Percentiles rank a stretch among this genome's conserved stretches.
These are phyloP conservation scores for Eulithis prunata DNA, from an alignment of 2,888 invertebrate genomes.

Conservation along the genomic window DNA sequence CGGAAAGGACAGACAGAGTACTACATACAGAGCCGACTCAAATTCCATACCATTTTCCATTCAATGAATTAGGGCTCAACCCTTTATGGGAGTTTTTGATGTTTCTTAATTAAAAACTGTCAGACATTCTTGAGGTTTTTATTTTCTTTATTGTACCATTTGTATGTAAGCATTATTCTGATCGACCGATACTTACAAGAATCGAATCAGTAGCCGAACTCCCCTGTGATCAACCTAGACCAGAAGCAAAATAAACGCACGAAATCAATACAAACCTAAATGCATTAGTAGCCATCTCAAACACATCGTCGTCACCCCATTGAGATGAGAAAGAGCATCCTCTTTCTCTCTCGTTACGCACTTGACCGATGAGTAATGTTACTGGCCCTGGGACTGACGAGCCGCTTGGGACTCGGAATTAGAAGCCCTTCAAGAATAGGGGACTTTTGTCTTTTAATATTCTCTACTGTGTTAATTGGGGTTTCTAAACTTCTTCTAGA, in stretches of 20 bases:
- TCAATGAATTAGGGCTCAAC: no score
- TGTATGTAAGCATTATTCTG: no score
- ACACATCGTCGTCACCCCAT: slow-evolving; percentile 44
- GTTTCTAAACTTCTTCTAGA: neutral
- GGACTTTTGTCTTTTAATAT: neutral
- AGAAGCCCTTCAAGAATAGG: slow-evolving; percentile 2
- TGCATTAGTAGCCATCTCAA: slow-evolving; percentile 35
- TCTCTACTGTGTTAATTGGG: neutral
- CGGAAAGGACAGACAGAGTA: no score
- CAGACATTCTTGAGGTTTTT: no score
- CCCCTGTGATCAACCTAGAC: slow-evolving; percentile 16
- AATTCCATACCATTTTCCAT: no score
- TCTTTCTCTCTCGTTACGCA: slow-evolving; percentile 51
- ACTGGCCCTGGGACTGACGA: slow-evolving; percentile 53
- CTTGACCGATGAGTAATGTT: slow-evolving; percentile 65
- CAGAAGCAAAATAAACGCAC: slow-evolving; percentile 19
- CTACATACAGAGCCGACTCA: no score
- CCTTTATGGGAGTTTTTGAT: no score
- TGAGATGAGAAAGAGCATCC: slow-evolving; percentile 28
- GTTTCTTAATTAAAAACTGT: no score
- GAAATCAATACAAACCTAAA: slow-evolving; percentile 39
- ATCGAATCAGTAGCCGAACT: slow-evolving; percentile 11
- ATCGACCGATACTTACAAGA: neutral
- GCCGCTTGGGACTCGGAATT: slow-evolving; percentile 48
- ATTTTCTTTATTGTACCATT: no score